Conservation (phyloP, 1,140 invertebrate species). For the Venturia canescens region DNA sequence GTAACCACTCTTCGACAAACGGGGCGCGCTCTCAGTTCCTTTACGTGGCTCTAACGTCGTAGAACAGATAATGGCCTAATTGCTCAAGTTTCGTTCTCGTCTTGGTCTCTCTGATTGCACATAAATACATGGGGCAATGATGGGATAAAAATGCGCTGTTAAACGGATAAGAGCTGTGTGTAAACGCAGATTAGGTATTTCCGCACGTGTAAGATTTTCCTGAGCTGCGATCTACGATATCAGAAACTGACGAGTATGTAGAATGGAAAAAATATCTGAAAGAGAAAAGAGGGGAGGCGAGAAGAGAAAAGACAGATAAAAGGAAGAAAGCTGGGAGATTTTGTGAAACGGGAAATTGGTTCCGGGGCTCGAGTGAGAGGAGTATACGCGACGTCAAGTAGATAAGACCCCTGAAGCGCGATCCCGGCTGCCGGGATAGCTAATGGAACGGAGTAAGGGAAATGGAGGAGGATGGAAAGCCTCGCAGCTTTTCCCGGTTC, state of each 20-base stretch:
- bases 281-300: not conserved
- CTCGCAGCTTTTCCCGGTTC: conserved; percentile 43
- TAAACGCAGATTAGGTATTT: too few relatives aligned
- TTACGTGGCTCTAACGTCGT: not conserved
- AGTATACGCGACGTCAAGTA: conserved; percentile 28
- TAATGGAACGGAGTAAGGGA: conserved; percentile 47
- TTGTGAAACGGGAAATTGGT: conserved; percentile 40
- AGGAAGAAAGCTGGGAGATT: conserved; percentile 1
- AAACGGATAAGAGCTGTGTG: too few relatives aligned
- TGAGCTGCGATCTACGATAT: too few relatives aligned
- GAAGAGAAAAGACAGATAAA: conserved; percentile 12
- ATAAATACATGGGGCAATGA: too few relatives aligned
- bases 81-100: not conserved
- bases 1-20: conserved; percentile 30
- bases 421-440: conserved; percentile 36
- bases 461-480: conserved; percentile 54
- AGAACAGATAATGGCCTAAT: conserved; percentile 26
- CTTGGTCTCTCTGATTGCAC: not conserved
- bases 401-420: conserved; percentile 36
- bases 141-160: too few relatives aligned
- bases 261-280: not conserved
- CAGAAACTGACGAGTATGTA: too few relatives aligned
- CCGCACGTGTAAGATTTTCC: too few relatives aligned
- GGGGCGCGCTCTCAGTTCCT: not conserved
- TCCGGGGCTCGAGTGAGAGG: conserved; percentile 21